A percentile compares a stretch with the other conserved stretches of the same genome.
phyloP scores from a whole-genome alignment of 1,140 invertebrate genomes.

The Oncopeltus fasciatus region DNA sequence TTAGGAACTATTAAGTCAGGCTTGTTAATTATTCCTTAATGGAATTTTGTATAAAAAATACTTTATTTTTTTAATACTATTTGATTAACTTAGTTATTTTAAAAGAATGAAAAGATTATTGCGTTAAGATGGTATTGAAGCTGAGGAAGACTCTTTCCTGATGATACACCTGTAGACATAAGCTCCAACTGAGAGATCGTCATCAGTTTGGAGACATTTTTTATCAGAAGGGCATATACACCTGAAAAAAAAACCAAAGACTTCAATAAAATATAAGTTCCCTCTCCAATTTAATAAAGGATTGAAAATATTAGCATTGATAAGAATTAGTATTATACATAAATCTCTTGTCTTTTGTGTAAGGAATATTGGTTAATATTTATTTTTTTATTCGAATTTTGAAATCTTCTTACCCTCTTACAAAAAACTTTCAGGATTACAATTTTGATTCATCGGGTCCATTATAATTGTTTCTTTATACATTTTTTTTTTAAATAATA shows the following conservation, averaged over 20 bases:
- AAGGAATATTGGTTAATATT: too few relatives aligned
- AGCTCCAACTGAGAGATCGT: conserved; percentile 41
- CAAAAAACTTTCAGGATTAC: too few relatives aligned
- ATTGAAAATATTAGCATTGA: too few relatives aligned
- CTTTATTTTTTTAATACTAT: not conserved
- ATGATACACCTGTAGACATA: conserved; percentile 40
- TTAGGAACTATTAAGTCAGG: not conserved
- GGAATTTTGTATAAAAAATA: not conserved
- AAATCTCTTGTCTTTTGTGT: too few relatives aligned
- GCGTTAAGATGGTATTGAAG: not conserved
- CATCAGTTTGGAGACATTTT: conserved; percentile 37
- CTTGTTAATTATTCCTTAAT: not conserved
- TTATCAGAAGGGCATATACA: conserved; percentile 37
- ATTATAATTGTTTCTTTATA: too few relatives aligned
- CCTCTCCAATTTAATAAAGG: too few relatives aligned
- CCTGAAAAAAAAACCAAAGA: conserved; percentile 34
- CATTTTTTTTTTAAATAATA: too few relatives aligned
- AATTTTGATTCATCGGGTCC: too few relatives aligned
- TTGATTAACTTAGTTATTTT: not conserved
- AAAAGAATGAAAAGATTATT: not conserved
- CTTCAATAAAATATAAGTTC: too few relatives aligned
- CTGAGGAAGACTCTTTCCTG: not conserved
- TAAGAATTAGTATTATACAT: too few relatives aligned
- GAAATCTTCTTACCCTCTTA: too few relatives aligned
- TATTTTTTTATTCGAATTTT: too few relatives aligned